phyloP scores from a whole-genome alignment of 1,140 invertebrate genomes.

The Aphaenogaster floridana region DNA sequence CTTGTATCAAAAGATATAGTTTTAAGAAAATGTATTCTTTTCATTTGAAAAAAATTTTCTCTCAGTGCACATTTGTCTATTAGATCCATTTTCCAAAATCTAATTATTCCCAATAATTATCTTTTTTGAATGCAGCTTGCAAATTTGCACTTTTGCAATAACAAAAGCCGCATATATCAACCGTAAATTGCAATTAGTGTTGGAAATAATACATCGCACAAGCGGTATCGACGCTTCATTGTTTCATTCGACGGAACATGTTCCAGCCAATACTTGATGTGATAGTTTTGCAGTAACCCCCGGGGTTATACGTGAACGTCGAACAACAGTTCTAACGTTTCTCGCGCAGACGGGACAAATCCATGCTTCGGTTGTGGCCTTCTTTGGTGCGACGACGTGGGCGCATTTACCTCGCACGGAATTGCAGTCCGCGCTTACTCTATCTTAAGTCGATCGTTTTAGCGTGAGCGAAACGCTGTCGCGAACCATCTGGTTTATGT shows the following conservation, averaged over 20 bases:
- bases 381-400: conserved; percentile 73
- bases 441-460: conserved; percentile 71
- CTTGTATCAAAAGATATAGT: too few species aligned
- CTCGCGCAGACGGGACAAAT: conserved; percentile 73
- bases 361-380: conserved; percentile 69
- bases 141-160: background rate
- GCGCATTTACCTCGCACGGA: conserved; percentile 74
- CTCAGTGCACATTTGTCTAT: too few species aligned
- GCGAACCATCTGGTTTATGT: conserved; percentile 76
- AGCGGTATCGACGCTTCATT: background rate
- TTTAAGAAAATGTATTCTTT: too few species aligned
- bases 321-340: conserved; percentile 39
- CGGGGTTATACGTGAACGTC: background rate
- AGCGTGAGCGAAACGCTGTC: conserved; percentile 71
- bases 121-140: too few species aligned
- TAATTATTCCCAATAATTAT: too few species aligned
- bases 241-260: background rate
- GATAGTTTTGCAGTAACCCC: background rate
- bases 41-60: too few species aligned
- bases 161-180: background rate
- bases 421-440: conserved; percentile 74
- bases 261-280: background rate
- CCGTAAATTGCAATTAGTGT: conserved; percentile 3
- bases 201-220: background rate
- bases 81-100: too few species aligned